Evolutionary conservation across 2,113 vertebrate species (phyloP).

Genomic region (Recurvirostra avosetta): DNA sequence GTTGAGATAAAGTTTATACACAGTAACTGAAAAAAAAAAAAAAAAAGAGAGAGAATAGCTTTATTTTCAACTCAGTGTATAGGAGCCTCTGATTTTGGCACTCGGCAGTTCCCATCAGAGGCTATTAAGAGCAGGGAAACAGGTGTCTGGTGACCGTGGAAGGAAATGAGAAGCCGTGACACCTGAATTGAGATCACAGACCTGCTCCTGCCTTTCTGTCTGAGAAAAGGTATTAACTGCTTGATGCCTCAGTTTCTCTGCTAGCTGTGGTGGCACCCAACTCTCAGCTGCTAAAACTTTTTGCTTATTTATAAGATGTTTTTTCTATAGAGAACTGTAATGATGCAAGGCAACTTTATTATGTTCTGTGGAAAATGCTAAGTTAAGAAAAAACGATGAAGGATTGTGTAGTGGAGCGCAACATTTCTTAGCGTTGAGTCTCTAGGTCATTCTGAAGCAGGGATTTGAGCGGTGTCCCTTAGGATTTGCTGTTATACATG

Average conservation of each 20-base stretch:
- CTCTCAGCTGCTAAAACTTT: neutral
- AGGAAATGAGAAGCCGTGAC: slow-evolving; percentile 42
- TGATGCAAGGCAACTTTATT: slow-evolving; percentile 40
- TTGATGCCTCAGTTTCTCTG: neutral
- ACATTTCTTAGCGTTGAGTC: neutral
- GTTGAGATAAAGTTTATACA: neutral
- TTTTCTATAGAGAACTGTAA: neutral
- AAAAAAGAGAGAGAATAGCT: neutral
- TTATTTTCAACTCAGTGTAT: neutral
- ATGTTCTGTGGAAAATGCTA: slow-evolving; percentile 17
- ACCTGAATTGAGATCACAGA: slow-evolving; percentile 45
- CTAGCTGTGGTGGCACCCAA: neutral
- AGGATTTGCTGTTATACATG: slow-evolving; percentile 61
- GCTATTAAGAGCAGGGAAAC: slow-evolving; percentile 31
- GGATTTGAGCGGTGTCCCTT: slow-evolving; percentile 45
- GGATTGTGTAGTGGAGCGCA: slow-evolving; percentile 34
- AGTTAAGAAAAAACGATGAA: neutral
- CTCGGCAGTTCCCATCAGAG: slow-evolving; percentile 9
- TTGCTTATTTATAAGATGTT: slow-evolving; percentile 8
- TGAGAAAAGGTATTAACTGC: neutral
- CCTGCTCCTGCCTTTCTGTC: slow-evolving; percentile 17
- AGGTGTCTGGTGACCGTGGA: slow-evolving; percentile 14
- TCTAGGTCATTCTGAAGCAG: slow-evolving; percentile 50
- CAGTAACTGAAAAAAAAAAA: neutral
- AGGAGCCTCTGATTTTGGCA: neutral